Evolutionary conservation across 1,140 invertebrate genomes (phyloP).

Genomic region (Eufriesea mexicana): DNA sequence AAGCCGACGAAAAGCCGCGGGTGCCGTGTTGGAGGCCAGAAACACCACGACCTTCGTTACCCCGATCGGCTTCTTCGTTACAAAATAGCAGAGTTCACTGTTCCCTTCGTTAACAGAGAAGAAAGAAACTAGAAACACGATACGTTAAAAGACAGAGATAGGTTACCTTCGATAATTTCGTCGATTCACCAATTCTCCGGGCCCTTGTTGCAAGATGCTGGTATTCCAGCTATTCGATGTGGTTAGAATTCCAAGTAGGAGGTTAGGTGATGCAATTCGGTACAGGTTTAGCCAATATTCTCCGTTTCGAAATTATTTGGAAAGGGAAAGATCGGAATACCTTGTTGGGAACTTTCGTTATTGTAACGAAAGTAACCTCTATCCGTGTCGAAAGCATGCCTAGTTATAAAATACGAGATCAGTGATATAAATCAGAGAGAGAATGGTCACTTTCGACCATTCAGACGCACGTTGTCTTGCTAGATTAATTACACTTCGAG

Average conservation of each 20-base stretch:
- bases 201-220: not conserved
- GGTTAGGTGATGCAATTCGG: not conserved
- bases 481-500: too few relatives aligned
- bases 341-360: too few relatives aligned
- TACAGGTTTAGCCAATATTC: not conserved
- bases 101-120: not conserved
- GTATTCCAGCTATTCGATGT: not conserved
- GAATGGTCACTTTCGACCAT: too few relatives aligned
- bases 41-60: not conserved
- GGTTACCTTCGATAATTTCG: not conserved
- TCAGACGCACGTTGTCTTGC: too few relatives aligned
- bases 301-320: too few relatives aligned
- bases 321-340: too few relatives aligned
- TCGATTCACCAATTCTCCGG: not conserved
- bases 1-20: conserved; percentile 26
- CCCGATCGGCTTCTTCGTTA: not conserved
- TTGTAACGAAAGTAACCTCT: too few relatives aligned
- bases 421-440: too few relatives aligned
- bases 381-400: too few relatives aligned
- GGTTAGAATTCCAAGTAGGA: not conserved
- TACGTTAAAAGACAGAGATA: not conserved
- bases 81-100: not conserved
- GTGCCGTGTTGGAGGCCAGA: not conserved
- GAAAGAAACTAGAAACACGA: not conserved
- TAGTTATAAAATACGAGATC: too few relatives aligned